Conservation (phyloP, 1,140 invertebrate species). For the Zaprionus kolodkinae region DNA sequence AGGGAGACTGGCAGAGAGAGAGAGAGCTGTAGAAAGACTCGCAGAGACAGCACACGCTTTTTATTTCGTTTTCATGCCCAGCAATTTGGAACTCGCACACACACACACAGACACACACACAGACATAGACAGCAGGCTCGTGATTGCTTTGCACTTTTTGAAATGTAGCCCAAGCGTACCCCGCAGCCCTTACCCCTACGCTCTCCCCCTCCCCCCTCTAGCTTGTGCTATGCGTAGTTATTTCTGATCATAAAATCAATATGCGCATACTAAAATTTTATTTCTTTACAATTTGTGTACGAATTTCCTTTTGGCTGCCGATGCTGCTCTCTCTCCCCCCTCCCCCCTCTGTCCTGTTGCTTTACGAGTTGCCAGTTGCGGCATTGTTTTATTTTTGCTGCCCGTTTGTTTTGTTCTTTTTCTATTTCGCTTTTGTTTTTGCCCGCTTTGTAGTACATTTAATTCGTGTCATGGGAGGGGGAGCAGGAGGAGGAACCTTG, state of each 20-base stretch:
- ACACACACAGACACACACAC: conserved; percentile 8
- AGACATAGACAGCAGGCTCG: conserved; percentile 39
- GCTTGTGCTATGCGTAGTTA: conserved; percentile 68
- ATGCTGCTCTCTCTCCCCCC: background rate
- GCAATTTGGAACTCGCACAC: conserved; percentile 39
- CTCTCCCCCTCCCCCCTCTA: background rate
- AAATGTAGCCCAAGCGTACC: conserved; percentile 35
- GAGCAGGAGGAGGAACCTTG: conserved; percentile 47
- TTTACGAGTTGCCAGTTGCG: conserved; percentile 65
- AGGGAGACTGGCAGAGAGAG: background rate
- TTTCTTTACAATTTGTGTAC: conserved; percentile 83
- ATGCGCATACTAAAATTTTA: conserved; percentile 83
- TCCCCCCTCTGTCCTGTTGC: conserved; percentile 16
- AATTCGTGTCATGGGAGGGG: conserved; percentile 69
- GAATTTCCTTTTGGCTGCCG: conserved; percentile 61
- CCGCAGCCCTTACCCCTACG: too few species aligned
- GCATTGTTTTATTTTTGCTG: conserved; percentile 53
- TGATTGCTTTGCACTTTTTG: conserved; percentile 81
- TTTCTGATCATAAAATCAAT: conserved; percentile 83
- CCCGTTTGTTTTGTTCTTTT: conserved; percentile 32
- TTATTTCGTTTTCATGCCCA: conserved; percentile 55
- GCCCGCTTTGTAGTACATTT: conserved; percentile 78
- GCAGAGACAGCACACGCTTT: conserved; percentile 36
- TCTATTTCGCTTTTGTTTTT: conserved; percentile 50
- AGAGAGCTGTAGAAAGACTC: too few species aligned